Percentiles rank a stretch among this genome's conserved stretches.
These are phyloP conservation scores for Epinephelus coioides DNA, from an alignment of 2,797 vertebrate genomes.

Conservation along the genomic window DNA sequence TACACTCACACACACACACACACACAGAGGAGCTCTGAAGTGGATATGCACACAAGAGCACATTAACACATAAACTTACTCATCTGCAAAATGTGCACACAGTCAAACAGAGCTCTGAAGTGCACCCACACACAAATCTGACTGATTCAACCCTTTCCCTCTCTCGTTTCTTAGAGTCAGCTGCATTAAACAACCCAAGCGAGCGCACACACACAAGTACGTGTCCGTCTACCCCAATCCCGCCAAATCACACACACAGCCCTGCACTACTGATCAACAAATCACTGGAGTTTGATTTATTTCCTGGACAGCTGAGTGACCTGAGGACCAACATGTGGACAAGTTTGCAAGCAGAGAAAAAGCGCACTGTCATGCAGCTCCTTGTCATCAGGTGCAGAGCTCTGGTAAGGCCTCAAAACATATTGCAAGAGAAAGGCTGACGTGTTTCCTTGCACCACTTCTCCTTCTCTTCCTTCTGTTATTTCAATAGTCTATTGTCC, in stretches of 20 bases:
- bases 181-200: background rate
- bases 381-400: too few species aligned
- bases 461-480: too few species aligned
- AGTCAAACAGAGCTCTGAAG: slow-evolving; percentile 13
- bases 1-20: background rate
- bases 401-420: too few species aligned
- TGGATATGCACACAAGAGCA: slow-evolving; percentile 30
- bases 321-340: background rate
- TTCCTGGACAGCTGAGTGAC: slow-evolving; percentile 4
- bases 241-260: background rate
- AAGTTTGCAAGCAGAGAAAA: slow-evolving; percentile 1
- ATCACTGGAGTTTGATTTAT: background rate
- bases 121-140: slow-evolving; percentile 1
- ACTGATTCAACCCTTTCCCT: slow-evolving; percentile 4
- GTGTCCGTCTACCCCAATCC: background rate
- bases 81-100: slow-evolving; percentile 50
- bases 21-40: slow-evolving; percentile 11
- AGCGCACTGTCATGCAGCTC: background rate
- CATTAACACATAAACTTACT: slow-evolving; percentile 49
- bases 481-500: too few species aligned
- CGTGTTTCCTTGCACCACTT: too few species aligned
- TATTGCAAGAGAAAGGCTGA: too few species aligned
- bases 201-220: background rate
- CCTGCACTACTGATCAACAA: slow-evolving; percentile 13
- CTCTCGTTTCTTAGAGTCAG: background rate